Conservation (phyloP, 2,888 invertebrate genomes). For the Athalia circularis region DNA sequence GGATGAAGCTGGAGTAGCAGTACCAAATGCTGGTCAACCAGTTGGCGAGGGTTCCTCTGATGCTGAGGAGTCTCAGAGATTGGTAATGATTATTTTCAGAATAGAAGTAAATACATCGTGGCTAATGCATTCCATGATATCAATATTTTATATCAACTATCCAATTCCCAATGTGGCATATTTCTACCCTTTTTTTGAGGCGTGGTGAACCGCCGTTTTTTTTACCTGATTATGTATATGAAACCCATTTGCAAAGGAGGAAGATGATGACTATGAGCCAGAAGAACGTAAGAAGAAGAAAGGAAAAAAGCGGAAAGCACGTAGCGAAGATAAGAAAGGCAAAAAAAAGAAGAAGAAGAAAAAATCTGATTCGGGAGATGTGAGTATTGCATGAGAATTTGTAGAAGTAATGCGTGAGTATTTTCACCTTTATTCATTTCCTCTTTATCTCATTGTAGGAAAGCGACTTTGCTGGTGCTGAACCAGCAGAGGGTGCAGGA, state of each 20-base stretch:
- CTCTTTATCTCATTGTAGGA: constrained; percentile 76
- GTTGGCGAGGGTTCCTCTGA: constrained; percentile 84
- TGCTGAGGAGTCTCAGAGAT: constrained; percentile 79
- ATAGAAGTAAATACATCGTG: constrained; percentile 13
- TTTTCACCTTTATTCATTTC: constrained; percentile 7
- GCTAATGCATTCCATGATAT: too few relatives aligned
- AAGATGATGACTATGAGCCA: constrained; percentile 91
- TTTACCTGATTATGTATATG: neutral
- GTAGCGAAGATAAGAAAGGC: constrained; percentile 93
- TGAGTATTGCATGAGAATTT: too few relatives aligned
- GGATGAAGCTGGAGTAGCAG: constrained; percentile 78
- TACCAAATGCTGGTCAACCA: constrained; percentile 74
- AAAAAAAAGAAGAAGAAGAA: constrained; percentile 96
- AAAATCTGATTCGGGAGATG: constrained; percentile 93
- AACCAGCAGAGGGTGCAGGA: constrained; percentile 78
- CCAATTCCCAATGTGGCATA: too few relatives aligned
- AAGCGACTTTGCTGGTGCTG: constrained; percentile 83
- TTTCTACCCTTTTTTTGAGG: too few relatives aligned
- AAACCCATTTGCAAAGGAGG: constrained; percentile 77
- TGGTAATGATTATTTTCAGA: constrained; percentile 59
- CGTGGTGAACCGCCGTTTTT: neutral
- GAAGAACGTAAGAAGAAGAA: constrained; percentile 94
- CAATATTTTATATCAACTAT: too few relatives aligned
- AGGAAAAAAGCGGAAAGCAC: constrained; percentile 94
- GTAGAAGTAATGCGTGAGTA: neutral